phyloP scores from a whole-genome alignment of 2,113 vertebrate genomes.

The Malurus cyaneus region DNA sequence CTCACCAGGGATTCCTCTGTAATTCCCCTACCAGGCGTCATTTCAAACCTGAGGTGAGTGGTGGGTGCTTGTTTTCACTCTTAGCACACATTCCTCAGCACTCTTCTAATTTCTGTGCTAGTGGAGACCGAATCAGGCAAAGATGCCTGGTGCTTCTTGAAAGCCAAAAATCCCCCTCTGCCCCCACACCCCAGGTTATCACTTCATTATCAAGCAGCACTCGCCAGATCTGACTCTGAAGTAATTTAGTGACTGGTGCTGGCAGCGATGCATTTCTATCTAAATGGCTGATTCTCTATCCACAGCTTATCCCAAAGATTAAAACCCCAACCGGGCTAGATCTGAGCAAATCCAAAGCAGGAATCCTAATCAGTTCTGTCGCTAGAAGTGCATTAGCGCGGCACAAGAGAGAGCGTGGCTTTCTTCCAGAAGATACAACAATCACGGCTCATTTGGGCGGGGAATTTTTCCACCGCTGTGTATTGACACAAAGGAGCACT shows the following conservation, averaged over 20 bases:
- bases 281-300: constrained; percentile 25
- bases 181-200: neutral
- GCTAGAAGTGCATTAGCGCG: neutral
- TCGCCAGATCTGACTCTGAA: constrained; percentile 7
- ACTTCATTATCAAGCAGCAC: neutral
- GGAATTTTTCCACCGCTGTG: constrained; percentile 28
- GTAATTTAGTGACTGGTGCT: neutral
- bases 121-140: neutral
- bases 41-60: neutral
- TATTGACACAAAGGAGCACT: constrained; percentile 61
- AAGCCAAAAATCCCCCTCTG: neutral
- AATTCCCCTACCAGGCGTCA: neutral
- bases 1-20: neutral
- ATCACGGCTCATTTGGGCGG: constrained; percentile 28
- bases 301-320: constrained; percentile 51
- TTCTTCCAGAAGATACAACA: constrained; percentile 47
- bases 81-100: neutral
- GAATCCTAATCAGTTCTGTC: constrained; percentile 38
- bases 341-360: constrained; percentile 47
- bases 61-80: neutral
- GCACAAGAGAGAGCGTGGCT: neutral
- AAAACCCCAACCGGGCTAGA: neutral
- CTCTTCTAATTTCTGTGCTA: neutral
- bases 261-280: neutral
- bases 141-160: neutral